phyloP scores from a whole-genome alignment of 2,797 vertebrate species.

The Phataginus tetradactyla region DNA sequence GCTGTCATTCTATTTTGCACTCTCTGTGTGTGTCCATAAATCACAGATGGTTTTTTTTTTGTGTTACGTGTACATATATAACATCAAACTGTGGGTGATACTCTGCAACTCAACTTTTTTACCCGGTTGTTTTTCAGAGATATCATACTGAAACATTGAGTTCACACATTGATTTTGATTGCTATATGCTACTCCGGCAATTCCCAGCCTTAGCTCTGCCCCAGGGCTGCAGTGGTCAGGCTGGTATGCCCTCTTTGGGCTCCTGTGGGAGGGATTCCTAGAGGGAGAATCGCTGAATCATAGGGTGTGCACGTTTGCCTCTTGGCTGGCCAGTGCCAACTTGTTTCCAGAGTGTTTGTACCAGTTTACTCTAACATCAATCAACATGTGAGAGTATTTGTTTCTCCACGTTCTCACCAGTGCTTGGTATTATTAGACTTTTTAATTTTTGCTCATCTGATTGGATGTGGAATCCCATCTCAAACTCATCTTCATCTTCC shows the following conservation, averaged over 20 bases:
- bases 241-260: background rate
- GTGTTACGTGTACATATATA: background rate
- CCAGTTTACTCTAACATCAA: fast-evolving
- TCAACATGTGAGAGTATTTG: background rate
- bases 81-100: background rate
- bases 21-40: background rate
- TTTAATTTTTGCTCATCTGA: background rate
- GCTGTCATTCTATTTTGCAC: background rate
- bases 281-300: constrained; percentile 29
- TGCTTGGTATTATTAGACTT: background rate
- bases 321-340: background rate
- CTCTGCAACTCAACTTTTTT: background rate
- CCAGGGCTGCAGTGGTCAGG: background rate
- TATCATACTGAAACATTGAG: background rate
- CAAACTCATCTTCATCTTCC: background rate
- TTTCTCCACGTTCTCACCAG: background rate
- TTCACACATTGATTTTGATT: background rate
- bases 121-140: background rate
- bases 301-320: fast-evolving
- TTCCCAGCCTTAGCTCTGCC: background rate
- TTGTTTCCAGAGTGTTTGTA: background rate
- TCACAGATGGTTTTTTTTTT: background rate
- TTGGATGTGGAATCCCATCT: background rate
- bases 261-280: background rate
- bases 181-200: fast-evolving